These are phyloP conservation scores for Caenorhabditis japonica DNA, from an alignment of 2,888 invertebrate species.

Conservation along the genomic window DNA sequence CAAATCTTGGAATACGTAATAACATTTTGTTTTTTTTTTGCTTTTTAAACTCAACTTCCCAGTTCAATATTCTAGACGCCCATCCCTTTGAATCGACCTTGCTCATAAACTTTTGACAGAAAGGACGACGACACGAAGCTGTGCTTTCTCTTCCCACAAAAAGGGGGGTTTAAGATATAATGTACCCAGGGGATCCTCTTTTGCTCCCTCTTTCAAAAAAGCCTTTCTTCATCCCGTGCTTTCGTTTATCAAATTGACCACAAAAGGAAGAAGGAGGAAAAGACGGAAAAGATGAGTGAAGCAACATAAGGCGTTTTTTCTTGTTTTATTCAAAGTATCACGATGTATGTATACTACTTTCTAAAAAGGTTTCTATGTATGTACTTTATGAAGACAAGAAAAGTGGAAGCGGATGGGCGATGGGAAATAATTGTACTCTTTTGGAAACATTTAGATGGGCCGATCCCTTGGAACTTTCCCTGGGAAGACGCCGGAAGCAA, in stretches of 20 bases:
- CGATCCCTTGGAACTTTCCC: too few species aligned
- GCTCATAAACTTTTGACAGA: slow-evolving; percentile 28
- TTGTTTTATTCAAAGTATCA: too few species aligned
- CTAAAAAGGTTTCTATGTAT: slow-evolving; percentile 4
- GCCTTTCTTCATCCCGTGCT: slow-evolving; percentile 7
- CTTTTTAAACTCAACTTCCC: not conserved
- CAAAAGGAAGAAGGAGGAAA: slow-evolving; percentile 17
- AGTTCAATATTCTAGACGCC: not conserved
- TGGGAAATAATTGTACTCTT: slow-evolving; percentile 4
- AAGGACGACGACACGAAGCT: slow-evolving; percentile 22
- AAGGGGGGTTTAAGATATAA: slow-evolving; percentile 50
- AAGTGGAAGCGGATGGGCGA: slow-evolving; percentile 24
- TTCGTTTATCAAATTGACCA: slow-evolving; percentile 50
- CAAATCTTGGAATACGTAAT: too few species aligned
- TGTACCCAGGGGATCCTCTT: slow-evolving; percentile 43
- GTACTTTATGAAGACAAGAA: slow-evolving; percentile 17
- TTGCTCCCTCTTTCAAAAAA: not conserved
- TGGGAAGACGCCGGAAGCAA: slow-evolving; percentile 11
- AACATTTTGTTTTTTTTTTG: not conserved
- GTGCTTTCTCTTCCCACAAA: slow-evolving; percentile 2
- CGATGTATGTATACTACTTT: too few species aligned
- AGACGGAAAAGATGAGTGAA: too few species aligned
- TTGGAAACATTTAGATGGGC: slow-evolving; percentile 15
- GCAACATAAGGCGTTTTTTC: too few species aligned
- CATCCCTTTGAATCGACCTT: slow-evolving; percentile 23